These are phyloP conservation scores for Xestia c-nigrum DNA, from an alignment of 2,888 invertebrate genomes.

Conservation along the genomic window DNA sequence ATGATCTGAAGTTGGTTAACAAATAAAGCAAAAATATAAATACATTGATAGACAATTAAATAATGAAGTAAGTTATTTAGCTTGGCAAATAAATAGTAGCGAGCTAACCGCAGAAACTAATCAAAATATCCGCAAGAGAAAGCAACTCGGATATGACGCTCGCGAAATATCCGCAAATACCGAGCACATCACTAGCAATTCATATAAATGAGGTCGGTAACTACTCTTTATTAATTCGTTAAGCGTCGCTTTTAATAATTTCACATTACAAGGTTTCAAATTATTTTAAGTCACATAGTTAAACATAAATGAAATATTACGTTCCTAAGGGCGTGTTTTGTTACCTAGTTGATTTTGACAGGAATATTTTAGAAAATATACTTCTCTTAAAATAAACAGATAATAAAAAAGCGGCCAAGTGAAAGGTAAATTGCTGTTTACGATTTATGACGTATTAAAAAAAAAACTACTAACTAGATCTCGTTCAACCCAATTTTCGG, in stretches of 20 bases:
- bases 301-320: constrained; percentile 28
- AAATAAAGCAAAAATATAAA: not conserved
- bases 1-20: not conserved
- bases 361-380: not conserved
- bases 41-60: not conserved
- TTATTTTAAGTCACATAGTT: constrained; percentile 20
- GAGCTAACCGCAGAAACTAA: not conserved
- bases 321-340: not conserved
- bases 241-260: constrained; percentile 60
- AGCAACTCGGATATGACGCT: constrained; percentile 13
- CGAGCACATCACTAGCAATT: constrained; percentile 57
- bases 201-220: constrained; percentile 64
- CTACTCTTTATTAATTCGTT: constrained; percentile 64
- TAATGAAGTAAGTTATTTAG: not conserved
- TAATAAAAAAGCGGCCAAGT: too few species aligned
- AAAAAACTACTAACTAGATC: too few species aligned
- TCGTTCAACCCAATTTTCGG: too few species aligned
- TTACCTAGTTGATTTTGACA: not conserved
- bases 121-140: constrained; percentile 7
- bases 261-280: constrained; percentile 34
- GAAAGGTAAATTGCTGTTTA: too few species aligned
- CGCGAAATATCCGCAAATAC: constrained; percentile 28
- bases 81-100: not conserved
- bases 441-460: too few species aligned
- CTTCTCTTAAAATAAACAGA: too few species aligned